These are phyloP conservation scores for Bombylius major DNA, from an alignment of 2,888 invertebrate species.

Conservation along the genomic window DNA sequence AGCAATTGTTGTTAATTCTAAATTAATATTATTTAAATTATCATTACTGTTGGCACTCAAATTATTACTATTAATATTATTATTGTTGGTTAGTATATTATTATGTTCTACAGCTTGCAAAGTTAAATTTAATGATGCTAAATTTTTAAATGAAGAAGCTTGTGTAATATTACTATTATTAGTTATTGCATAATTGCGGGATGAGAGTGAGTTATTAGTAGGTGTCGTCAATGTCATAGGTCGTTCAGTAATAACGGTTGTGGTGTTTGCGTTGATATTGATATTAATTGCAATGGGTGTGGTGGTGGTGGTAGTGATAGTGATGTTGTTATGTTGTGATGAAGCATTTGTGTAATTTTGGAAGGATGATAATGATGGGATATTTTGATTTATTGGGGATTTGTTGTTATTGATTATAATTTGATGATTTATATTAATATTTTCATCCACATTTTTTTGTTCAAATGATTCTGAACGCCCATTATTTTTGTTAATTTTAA, in stretches of 20 bases:
- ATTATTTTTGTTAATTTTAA: neutral
- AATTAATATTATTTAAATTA: neutral
- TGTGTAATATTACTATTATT: slow-evolving; percentile 1
- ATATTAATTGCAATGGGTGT: neutral
- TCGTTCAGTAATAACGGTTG: too few species aligned
- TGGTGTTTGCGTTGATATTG: too few species aligned
- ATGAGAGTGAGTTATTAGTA: neutral
- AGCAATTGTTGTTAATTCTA: slow-evolving; percentile 14
- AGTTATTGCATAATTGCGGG: neutral
- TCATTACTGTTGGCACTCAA: slow-evolving; percentile 10
- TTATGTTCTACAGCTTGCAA: neutral
- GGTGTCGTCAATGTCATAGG: too few species aligned
- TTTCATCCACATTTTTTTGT: neutral
- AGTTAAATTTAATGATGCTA: neutral
- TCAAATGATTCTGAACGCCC: slow-evolving; percentile 4
- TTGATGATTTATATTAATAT: neutral
- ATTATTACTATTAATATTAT: slow-evolving; percentile 3
- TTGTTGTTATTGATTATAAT: too few species aligned
- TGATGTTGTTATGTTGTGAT: neutral
- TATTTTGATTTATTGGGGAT: neutral
- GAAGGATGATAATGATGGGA: neutral
- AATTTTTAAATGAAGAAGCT: slow-evolving; percentile 2
- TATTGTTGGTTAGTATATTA: neutral
- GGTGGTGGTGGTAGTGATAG: neutral
- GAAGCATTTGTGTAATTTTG: too few species aligned